Conservation (phyloP, 2,888 invertebrate genomes). For the Galeruca laticollis region DNA sequence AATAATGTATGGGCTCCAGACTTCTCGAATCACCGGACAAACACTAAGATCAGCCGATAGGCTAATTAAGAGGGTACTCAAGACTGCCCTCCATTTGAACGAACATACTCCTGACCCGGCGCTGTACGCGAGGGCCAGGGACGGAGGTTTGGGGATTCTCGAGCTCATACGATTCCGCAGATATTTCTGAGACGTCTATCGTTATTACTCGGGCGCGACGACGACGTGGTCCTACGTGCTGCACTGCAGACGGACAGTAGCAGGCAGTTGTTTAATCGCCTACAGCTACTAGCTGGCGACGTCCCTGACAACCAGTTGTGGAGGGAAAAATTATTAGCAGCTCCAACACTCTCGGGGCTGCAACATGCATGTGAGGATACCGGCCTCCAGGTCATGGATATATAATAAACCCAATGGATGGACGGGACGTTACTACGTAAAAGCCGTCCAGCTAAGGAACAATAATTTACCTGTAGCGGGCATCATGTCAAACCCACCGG, state of each 20-base stretch:
- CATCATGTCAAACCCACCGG: too few species aligned
- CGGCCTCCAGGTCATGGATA: background rate
- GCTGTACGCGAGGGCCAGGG: slow-evolving; percentile 49
- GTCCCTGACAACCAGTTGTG: too few species aligned
- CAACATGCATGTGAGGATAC: background rate
- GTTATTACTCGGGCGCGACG: too few species aligned
- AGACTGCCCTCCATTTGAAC: slow-evolving; percentile 68
- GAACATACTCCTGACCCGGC: slow-evolving; percentile 59
- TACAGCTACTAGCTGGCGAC: too few species aligned
- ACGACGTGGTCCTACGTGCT: too few species aligned
- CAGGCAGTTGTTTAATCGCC: too few species aligned
- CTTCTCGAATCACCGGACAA: slow-evolving; percentile 47
- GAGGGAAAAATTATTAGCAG: too few species aligned
- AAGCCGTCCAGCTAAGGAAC: slow-evolving; percentile 35
- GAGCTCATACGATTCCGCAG: slow-evolving; percentile 33
- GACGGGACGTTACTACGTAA: slow-evolving; percentile 41
- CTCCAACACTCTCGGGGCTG: too few species aligned
- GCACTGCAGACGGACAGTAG: too few species aligned
- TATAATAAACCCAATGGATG: too few species aligned
- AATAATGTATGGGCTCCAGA: slow-evolving; percentile 59
- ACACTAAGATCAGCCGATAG: slow-evolving; percentile 33
- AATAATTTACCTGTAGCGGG: slow-evolving; percentile 39
- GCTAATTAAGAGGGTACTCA: slow-evolving; percentile 34
- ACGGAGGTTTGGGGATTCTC: slow-evolving; percentile 53
- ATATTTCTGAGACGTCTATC: background rate